Evolutionary conservation across 2,113 vertebrate species (phyloP).

Genomic region (Fulica atra): DNA sequence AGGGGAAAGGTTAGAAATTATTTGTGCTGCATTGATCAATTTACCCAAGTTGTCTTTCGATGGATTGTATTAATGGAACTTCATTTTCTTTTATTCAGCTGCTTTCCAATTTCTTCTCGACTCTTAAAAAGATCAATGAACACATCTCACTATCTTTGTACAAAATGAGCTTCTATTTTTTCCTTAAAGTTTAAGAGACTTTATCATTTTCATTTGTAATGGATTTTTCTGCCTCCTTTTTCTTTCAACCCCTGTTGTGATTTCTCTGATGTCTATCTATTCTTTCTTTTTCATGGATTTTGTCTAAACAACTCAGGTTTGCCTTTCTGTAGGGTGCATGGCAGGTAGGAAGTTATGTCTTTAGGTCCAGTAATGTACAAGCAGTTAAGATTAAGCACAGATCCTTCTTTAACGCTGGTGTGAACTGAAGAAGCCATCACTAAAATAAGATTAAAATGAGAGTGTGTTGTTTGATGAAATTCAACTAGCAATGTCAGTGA

Average conservation of each 20-base stretch:
- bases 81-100: constrained; percentile 83
- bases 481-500: neutral
- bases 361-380: constrained; percentile 12
- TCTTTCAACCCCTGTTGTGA: constrained; percentile 64
- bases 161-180: constrained; percentile 79
- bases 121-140: constrained; percentile 85
- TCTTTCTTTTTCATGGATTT: constrained; percentile 67
- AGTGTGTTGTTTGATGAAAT: neutral
- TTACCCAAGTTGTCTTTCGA: constrained; percentile 80
- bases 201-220: constrained; percentile 83
- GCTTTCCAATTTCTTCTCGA: constrained; percentile 76
- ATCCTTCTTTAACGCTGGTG: neutral
- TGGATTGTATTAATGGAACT: constrained; percentile 83
- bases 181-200: constrained; percentile 80
- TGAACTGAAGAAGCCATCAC: neutral
- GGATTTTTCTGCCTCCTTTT: constrained; percentile 76
- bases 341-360: constrained; percentile 39
- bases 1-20: constrained; percentile 82
- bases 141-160: constrained; percentile 75
- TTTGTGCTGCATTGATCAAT: constrained; percentile 82
- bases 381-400: neutral
- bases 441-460: neutral
- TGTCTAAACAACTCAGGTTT: constrained; percentile 64
- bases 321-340: neutral
- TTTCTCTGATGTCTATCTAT: constrained; percentile 59